phyloP scores from a whole-genome alignment of 2,113 vertebrate species.

The Paracyprichromis sp. region DNA sequence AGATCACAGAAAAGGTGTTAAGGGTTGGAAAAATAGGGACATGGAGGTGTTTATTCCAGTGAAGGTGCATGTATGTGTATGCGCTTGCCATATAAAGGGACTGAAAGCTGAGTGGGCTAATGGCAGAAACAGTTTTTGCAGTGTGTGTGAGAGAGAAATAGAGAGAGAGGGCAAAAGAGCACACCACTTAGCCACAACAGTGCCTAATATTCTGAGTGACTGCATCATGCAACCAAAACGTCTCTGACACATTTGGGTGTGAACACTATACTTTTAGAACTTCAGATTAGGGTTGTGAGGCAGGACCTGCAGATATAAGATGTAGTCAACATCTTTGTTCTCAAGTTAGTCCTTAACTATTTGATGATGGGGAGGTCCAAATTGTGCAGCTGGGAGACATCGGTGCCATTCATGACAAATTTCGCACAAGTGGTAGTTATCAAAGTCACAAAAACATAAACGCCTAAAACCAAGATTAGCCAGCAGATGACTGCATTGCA shows the following conservation, averaged over 20 bases:
- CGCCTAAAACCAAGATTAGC: neutral
- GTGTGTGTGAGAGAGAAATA: neutral
- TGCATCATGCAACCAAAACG: neutral
- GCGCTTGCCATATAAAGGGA: constrained; percentile 31
- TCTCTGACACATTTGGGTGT: neutral
- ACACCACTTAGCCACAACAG: neutral
- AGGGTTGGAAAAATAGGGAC: neutral
- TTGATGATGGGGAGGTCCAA: neutral
- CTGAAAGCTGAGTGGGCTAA: neutral
- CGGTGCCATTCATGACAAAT: neutral
- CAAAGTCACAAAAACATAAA: neutral
- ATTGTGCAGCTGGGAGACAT: neutral
- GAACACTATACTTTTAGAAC: neutral
- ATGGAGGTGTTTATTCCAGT: constrained; percentile 15
- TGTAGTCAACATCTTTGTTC: neutral
- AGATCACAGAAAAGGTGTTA: constrained; percentile 30
- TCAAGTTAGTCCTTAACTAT: neutral
- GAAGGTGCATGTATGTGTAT: neutral
- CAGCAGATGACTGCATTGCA: neutral
- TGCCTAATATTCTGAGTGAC: neutral
- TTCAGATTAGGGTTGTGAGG: neutral
- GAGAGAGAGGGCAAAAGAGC: neutral
- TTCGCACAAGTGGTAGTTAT: neutral
- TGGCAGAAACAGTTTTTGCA: neutral
- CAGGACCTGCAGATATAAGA: neutral